Evolutionary conservation across 2,888 invertebrate genomes (phyloP).

Genomic region (Syrphus vitripennis): DNA sequence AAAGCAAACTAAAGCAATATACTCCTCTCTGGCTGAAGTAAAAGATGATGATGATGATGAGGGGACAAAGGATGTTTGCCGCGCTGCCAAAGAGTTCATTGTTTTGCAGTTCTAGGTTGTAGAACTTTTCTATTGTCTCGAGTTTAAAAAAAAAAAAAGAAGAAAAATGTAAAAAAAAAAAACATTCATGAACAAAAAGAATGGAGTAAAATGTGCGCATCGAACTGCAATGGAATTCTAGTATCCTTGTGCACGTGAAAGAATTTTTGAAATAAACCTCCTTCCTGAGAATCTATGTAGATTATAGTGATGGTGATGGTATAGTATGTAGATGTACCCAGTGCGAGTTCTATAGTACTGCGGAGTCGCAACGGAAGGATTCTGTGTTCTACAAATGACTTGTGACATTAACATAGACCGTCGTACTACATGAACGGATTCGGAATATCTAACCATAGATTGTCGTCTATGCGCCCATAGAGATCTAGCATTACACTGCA

Average conservation of each 20-base stretch:
- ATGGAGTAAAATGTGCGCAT: slow-evolving; percentile 65
- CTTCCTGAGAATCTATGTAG: neutral
- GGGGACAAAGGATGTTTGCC: slow-evolving; percentile 17
- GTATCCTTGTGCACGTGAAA: slow-evolving; percentile 70
- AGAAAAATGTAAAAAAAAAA: slow-evolving; percentile 21
- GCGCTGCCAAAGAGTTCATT: slow-evolving; percentile 56
- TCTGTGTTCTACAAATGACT: slow-evolving; percentile 68
- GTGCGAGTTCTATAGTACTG: slow-evolving; percentile 4
- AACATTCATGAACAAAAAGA: slow-evolving; percentile 26
- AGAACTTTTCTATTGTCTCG: slow-evolving; percentile 56
- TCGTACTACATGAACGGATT: neutral
- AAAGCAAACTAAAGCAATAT: slow-evolving; percentile 4
- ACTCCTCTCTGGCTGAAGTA: neutral
- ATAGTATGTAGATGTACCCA: neutral
- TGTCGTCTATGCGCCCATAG: neutral
- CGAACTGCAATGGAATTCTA: slow-evolving; percentile 69
- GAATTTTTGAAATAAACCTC: slow-evolving; percentile 65
- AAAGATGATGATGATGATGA: neutral
- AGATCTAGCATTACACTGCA: slow-evolving; percentile 36
- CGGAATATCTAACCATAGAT: neutral
- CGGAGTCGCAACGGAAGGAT: slow-evolving; percentile 56
- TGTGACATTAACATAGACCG: slow-evolving; percentile 68
- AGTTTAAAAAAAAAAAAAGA: neutral
- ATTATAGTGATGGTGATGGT: neutral
- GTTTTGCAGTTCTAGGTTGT: slow-evolving; percentile 67